These are phyloP conservation scores for Adelphocoris suturalis DNA, from an alignment of 2,888 invertebrate genomes.

Conservation along the genomic window DNA sequence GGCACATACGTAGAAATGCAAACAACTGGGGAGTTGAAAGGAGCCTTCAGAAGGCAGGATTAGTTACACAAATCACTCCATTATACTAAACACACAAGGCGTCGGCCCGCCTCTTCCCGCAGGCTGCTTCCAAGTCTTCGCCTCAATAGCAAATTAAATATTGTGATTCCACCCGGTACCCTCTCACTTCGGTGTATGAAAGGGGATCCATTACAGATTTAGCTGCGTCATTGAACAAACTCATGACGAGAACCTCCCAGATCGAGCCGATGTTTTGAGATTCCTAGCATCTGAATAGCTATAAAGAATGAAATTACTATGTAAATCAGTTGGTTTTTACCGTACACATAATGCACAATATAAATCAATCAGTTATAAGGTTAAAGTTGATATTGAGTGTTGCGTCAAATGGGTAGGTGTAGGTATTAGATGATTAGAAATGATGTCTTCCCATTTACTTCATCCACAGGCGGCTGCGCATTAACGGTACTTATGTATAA, in stretches of 20 bases:
- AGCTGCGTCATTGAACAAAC: conserved; percentile 56
- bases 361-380: no score
- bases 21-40: neutral
- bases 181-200: conserved; percentile 18
- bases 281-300: neutral
- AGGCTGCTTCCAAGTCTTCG: neutral
- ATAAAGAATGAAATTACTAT: no score
- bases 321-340: no score
- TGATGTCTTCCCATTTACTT: no score
- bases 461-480: no score
- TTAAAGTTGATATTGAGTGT: no score
- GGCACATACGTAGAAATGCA: neutral
- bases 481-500: no score
- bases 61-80: conserved; percentile 62
- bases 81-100: conserved; percentile 63
- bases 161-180: conserved; percentile 52
- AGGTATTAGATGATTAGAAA: no score
- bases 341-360: no score
- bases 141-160: conserved; percentile 72
- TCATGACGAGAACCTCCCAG: neutral
- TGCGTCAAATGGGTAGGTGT: no score
- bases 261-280: neutral
- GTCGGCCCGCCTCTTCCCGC: neutral
- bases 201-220: conserved; percentile 54
- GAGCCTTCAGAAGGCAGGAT: neutral